Base-by-base conservation (phyloP, 1,140 invertebrate genomes). In the Drosophila lacertosa region DNA sequence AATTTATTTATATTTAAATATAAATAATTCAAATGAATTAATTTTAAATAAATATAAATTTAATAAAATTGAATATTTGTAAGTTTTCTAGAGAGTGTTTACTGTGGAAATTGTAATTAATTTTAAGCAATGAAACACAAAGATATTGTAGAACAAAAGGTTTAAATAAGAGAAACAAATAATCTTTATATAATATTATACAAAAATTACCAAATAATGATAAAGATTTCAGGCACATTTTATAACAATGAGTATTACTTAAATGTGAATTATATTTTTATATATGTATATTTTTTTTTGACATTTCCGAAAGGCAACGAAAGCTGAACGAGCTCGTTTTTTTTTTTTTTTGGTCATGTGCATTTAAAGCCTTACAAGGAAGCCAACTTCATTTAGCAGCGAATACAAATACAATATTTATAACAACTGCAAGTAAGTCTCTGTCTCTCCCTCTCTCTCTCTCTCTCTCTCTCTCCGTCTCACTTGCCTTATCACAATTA, bases 281-380 rank as follows among this genome's bases (percentile, higher is more conserved):
- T 26, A 26, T 7, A 7, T 26, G 1, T 5, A 5, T 6, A 1
- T 26, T 26, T 26, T 7, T 29, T 29, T 29, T 48, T 48, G 53
- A 32, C 32, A 66, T 66, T 48, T 66, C 32, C 62, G 39, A 64
- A 64, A 64, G 60, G 45, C 44, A 4, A 3, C 44, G 20, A 47
- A 33, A 37, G 10, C 37, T 9, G 7, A 18, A 16, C 40, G 16
- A 59, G 29, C 51, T 55, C 22, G n/a, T 18, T 60, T n/a, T n/a
- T n/a, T n/a, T n/a, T n/a, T n/a, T n/a, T n/a, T n/a, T n/a, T 67
- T 67, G 55, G 67, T 24, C 67, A 64, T 57, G 29, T 40, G 64
- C 64, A 60, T 70, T 70, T 42, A 55, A 35, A 55, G 51, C 54
- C 48, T 57, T 66, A 67, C 42, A 75, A 66, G 72, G 62, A 66